Evolutionary conservation across 2,797 vertebrate genomes (phyloP), one percentile per base, ranked within the genome.

Genomic region (Distichodus sexfasciatus): DNA sequence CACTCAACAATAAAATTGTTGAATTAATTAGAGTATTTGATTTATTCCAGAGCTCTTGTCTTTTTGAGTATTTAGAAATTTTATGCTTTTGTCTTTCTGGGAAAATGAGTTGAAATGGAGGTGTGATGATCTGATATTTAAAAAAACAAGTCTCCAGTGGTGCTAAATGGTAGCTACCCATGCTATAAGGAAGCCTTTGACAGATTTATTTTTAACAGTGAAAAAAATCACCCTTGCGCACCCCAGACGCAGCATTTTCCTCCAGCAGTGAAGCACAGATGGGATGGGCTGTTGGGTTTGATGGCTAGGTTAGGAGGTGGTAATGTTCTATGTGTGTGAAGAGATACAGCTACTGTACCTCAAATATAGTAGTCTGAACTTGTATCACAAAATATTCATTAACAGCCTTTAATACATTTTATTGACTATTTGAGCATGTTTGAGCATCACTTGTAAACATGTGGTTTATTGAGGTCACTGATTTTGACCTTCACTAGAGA

Each of bases 311-410:
- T 47, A 47, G 44, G 28, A n/a, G 40, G 19, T 29, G 17, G 12
- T 35, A 36, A 3, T 50, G 33, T 14, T 57, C 83, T 26, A 21
- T 43, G 26, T 50, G 59, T 74, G 47, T 59, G 3, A n/a, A n/a
- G n/a, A n/a, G n/a, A n/a, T n/a, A n/a, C n/a, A n/a, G n/a, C n/a
- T n/a, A n/a, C n/a, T n/a, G n/a, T n/a, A n/a, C n/a, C n/a, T n/a
- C n/a, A n/a, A n/a, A n/a, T n/a, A n/a, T n/a, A n/a, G n/a, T n/a
- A n/a, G n/a, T n/a, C n/a, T n/a, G n/a, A n/a, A n/a, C n/a, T n/a
- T n/a, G n/a, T n/a, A n/a, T n/a, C n/a, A n/a, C n/a, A n/a, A n/a
- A n/a, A n/a, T n/a, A n/a, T n/a, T n/a, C n/a, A 29, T 23, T 4
- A 50, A 51, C 9, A 38, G 46, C 4, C 10, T 31, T 17, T 2